A percentile compares a stretch with the other conserved stretches of the same genome.
Conservation (phyloP, 2,888 invertebrate genomes). For the Tinea trinotella region DNA sequence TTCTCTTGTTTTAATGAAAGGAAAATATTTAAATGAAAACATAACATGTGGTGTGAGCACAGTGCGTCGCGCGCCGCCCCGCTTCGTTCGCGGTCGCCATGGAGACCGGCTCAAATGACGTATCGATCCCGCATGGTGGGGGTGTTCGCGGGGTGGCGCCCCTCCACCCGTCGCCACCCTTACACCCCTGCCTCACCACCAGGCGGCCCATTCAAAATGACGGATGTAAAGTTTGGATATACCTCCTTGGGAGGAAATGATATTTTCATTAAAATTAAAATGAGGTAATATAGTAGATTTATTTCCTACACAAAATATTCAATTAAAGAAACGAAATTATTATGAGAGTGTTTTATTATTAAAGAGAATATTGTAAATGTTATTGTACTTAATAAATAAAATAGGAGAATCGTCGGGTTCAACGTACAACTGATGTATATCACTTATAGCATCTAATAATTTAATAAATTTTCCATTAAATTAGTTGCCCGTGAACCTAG, state of each 20-base stretch:
- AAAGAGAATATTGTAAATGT: background rate
- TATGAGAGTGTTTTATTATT: background rate
- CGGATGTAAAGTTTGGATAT: slow-evolving; percentile 72
- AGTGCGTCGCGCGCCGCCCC: slow-evolving; percentile 54
- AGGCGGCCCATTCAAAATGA: slow-evolving; percentile 73
- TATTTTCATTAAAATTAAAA: slow-evolving; percentile 70
- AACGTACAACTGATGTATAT: background rate
- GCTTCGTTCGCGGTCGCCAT: slow-evolving; percentile 71
- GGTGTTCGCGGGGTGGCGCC: slow-evolving; percentile 54
- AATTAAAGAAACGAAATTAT: slow-evolving; percentile 10
- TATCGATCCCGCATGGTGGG: slow-evolving; percentile 68
- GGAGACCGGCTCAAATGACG: slow-evolving; percentile 73
- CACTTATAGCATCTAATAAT: background rate
- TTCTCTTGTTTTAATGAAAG: slow-evolving; percentile 25
- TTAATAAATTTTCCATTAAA: background rate
- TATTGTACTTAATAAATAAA: too few species aligned
- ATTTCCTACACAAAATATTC: slow-evolving; percentile 30
- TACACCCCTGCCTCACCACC: slow-evolving; percentile 42
- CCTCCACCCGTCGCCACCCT: slow-evolving; percentile 60
- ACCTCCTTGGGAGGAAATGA: slow-evolving; percentile 67
- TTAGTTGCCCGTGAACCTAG: slow-evolving; percentile 6
- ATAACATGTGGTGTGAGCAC: slow-evolving; percentile 13
- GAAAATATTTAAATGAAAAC: slow-evolving; percentile 17
- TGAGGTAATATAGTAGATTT: slow-evolving; percentile 54
- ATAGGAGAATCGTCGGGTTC: background rate